These are phyloP conservation scores for Ciconia nigra DNA, from an alignment of 2,797 vertebrate genomes.

Conservation along the genomic window DNA sequence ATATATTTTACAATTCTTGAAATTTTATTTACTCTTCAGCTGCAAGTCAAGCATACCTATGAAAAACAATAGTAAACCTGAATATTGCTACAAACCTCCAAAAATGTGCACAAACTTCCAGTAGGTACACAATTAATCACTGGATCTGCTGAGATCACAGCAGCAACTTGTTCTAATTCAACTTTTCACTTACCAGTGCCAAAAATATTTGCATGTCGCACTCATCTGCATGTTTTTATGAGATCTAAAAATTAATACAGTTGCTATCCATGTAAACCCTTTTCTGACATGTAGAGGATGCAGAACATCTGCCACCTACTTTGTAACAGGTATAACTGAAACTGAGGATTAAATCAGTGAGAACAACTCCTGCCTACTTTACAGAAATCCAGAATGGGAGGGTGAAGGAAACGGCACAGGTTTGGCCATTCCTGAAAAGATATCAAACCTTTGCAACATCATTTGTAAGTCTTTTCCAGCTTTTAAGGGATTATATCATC, in stretches of 20 bases:
- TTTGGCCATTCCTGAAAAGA: not conserved
- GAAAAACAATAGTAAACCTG: not conserved
- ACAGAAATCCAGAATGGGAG: not conserved
- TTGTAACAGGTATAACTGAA: not conserved
- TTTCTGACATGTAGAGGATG: not conserved
- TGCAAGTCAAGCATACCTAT: not conserved
- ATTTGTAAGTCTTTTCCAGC: not conserved
- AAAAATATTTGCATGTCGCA: not conserved
- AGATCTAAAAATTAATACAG: not conserved
- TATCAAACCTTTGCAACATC: not conserved
- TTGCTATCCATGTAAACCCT: not conserved
- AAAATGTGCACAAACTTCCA: not conserved
- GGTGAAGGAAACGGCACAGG: not conserved
- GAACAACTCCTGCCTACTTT: not conserved
- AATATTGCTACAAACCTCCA: not conserved
- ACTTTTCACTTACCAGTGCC: not conserved
- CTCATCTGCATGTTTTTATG: not conserved
- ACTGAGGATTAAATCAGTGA: not conserved
- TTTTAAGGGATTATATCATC: not conserved
- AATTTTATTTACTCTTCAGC: not conserved
- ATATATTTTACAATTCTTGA: not conserved
- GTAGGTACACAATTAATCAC: not conserved
- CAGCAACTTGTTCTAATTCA: not conserved
- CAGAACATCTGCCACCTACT: not conserved
- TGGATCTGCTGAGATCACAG: not conserved